Conservation (phyloP, 2,797 vertebrate genomes). For the Urophycis tenuis region DNA sequence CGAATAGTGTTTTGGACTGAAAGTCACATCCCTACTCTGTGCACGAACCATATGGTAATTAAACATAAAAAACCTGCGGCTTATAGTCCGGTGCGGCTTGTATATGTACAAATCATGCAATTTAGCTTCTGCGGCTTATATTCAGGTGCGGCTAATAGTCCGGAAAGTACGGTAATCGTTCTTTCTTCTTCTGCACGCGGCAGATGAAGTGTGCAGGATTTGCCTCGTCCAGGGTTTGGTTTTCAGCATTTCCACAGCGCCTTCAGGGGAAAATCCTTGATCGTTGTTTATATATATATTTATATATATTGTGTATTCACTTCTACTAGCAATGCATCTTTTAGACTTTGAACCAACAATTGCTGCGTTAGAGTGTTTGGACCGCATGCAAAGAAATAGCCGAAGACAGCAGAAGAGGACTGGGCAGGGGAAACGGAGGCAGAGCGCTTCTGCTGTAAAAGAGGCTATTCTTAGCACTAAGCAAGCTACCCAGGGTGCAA, state of each 20-base stretch:
- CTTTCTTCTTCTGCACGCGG: background rate
- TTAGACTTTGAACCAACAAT: background rate
- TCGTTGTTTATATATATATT: background rate
- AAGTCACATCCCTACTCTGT: too few relatives aligned
- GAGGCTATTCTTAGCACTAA: slow-evolving; percentile 4
- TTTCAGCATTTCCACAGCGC: background rate
- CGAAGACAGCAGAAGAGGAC: background rate
- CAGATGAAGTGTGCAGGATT: background rate
- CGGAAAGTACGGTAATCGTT: too few relatives aligned
- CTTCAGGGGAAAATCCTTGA: background rate
- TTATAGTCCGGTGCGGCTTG: too few relatives aligned
- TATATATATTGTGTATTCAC: too few relatives aligned
- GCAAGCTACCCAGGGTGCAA: background rate
- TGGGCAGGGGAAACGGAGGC: background rate
- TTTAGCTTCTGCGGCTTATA: too few relatives aligned
- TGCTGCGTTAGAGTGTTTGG: background rate
- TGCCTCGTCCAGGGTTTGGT: too few relatives aligned
- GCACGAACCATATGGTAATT: too few relatives aligned
- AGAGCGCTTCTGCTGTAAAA: background rate
- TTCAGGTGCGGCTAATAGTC: too few relatives aligned
- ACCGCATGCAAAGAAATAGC: background rate
- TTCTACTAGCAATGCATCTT: too few relatives aligned
- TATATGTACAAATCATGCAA: too few relatives aligned
- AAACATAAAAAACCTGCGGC: too few relatives aligned
- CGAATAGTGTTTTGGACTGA: too few relatives aligned